phyloP scores from a whole-genome alignment of 1,140 invertebrate genomes.

The Pararge aegeria region DNA sequence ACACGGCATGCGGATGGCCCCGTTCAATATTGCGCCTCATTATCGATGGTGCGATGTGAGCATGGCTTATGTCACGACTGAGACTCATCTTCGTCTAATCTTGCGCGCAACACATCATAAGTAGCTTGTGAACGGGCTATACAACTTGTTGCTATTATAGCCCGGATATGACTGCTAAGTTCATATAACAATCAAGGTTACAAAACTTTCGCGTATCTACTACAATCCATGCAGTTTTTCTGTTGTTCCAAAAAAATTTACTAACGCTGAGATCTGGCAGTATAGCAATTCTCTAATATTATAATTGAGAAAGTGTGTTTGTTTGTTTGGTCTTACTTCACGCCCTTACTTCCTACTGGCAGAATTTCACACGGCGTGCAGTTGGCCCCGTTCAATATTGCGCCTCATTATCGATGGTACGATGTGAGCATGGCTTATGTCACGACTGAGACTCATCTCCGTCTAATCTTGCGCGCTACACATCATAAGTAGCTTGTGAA shows the following conservation, averaged over 20 bases:
- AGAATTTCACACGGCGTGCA: constrained; percentile 24
- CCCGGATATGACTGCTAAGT: background rate
- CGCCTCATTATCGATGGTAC: constrained; percentile 21
- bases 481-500: background rate
- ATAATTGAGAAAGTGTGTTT: too few species aligned
- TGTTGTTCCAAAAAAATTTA: too few species aligned
- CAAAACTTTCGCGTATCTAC: too few species aligned
- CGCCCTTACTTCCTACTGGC: constrained; percentile 28
- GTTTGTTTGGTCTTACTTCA: too few species aligned
- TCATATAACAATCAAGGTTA: too few species aligned
- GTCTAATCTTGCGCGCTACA: constrained; percentile 11
- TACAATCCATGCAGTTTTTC: too few species aligned
- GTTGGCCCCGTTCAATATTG: constrained; percentile 27
- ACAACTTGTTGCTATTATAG: background rate
- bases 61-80: constrained; percentile 27
- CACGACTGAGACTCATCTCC: constrained; percentile 23
- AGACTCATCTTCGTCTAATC: constrained; percentile 19
- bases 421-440: constrained; percentile 18
- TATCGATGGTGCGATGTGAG: constrained; percentile 10
- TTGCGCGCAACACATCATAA: background rate
- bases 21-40: constrained; percentile 29
- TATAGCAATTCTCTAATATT: too few species aligned
- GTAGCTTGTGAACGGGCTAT: background rate
- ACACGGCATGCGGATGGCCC: constrained; percentile 22
- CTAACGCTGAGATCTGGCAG: too few species aligned